Conservation (phyloP, 2,113 vertebrate genomes). For the Gila orcuttii region DNA sequence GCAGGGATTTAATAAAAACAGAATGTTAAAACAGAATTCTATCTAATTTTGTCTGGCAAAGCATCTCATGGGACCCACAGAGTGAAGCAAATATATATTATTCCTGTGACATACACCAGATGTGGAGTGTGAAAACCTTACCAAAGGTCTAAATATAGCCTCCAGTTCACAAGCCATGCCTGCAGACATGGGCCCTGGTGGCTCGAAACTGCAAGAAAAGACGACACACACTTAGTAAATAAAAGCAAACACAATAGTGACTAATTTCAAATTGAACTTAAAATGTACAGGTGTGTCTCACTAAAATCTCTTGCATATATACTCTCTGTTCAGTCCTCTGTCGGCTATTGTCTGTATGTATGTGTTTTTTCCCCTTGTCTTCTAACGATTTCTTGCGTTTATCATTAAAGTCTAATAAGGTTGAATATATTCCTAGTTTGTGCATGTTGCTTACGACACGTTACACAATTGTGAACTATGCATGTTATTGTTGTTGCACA, state of each 20-base stretch:
- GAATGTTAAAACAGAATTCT: not conserved
- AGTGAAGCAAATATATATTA: not conserved
- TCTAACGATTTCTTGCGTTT: too few species aligned
- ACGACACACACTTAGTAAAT: not conserved
- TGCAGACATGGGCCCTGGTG: conserved; percentile 81
- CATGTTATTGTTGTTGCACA: too few species aligned
- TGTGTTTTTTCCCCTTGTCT: too few species aligned
- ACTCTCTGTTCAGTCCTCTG: too few species aligned
- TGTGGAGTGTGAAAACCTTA: conserved; percentile 69
- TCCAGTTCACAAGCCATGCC: conserved; percentile 88
- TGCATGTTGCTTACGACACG: too few species aligned
- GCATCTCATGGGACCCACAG: not conserved
- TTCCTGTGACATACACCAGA: not conserved
- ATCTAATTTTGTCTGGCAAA: not conserved
- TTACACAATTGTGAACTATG: too few species aligned
- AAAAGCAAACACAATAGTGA: not conserved
- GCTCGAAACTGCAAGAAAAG: conserved; percentile 80
- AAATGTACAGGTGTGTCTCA: too few species aligned
- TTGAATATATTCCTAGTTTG: too few species aligned
- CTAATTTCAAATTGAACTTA: too few species aligned
- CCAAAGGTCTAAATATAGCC: conserved; percentile 86
- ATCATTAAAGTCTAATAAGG: too few species aligned
- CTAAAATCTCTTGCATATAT: too few species aligned
- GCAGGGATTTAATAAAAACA: not conserved
- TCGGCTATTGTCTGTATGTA: too few species aligned